A percentile compares a stretch with the other conserved stretches of the same genome.
These are phyloP conservation scores for Siphlonurus alternatus DNA, from an alignment of 2,888 invertebrate genomes.

Conservation along the genomic window DNA sequence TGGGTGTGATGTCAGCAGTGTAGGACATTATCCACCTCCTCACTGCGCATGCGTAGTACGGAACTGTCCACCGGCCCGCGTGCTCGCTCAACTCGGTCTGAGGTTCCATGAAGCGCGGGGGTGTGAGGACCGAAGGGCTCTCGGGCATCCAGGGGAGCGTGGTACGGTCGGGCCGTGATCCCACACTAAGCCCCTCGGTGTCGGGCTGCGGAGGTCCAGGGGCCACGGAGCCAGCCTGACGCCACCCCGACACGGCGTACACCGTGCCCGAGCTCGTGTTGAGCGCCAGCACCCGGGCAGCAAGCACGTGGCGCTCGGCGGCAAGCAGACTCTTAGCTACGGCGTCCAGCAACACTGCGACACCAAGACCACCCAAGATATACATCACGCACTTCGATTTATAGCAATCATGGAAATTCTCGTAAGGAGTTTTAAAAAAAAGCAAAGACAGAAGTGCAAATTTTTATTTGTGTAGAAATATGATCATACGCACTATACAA, in stretches of 20 bases:
- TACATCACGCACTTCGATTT: too few species aligned
- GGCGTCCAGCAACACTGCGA: constrained; percentile 53
- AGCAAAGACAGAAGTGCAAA: too few species aligned
- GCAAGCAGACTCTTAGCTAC: constrained; percentile 54
- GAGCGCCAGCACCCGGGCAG: constrained; percentile 41
- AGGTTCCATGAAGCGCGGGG: not conserved
- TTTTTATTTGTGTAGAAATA: too few species aligned
- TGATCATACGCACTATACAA: too few species aligned
- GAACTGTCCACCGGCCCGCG: constrained; percentile 75
- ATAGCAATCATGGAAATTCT: too few species aligned
- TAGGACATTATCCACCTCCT: constrained; percentile 73
- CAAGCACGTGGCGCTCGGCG: constrained; percentile 37
- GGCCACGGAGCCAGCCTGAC: constrained; percentile 18
- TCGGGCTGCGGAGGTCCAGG: not conserved
- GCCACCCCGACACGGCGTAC: constrained; percentile 41
- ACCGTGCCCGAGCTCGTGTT: constrained; percentile 42
- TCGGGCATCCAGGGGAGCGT: not conserved
- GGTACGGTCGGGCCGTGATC: not conserved
- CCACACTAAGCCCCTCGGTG: not conserved
- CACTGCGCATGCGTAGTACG: constrained; percentile 68
- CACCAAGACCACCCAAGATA: too few species aligned
- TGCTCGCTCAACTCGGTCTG: constrained; percentile 15
- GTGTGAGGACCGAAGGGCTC: too few species aligned
- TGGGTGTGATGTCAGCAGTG: constrained; percentile 49
- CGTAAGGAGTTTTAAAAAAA: too few species aligned